Conservation (phyloP, 1,140 invertebrate genomes). For the Pogonomyrmex barbatus region DNA sequence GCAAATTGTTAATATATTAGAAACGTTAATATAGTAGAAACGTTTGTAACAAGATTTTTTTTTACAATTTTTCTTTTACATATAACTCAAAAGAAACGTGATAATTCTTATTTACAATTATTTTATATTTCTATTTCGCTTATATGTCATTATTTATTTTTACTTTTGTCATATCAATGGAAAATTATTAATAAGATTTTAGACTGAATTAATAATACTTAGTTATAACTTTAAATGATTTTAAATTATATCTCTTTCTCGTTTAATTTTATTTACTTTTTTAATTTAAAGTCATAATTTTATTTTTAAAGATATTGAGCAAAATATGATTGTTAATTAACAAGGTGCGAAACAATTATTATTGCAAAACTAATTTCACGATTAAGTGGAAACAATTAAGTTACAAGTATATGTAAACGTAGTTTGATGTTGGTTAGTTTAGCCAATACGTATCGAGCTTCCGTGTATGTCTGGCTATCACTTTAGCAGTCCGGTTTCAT, state of each 20-base stretch:
- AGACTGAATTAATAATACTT: not conserved
- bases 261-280: not conserved
- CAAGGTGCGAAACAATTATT: slow-evolving; percentile 3
- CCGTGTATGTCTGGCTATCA: slow-evolving; percentile 52
- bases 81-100: not conserved
- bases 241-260: not conserved
- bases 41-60: too few species aligned
- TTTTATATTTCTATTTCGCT: not conserved
- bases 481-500: slow-evolving; percentile 54
- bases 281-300: not conserved
- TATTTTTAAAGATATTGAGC: not conserved
- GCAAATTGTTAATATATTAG: not conserved
- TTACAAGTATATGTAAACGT: slow-evolving; percentile 31
- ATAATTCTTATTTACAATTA: slow-evolving; percentile 1
- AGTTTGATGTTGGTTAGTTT: slow-evolving; percentile 50
- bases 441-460: slow-evolving; percentile 37
- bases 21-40: too few species aligned
- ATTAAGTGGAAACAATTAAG: slow-evolving; percentile 30
- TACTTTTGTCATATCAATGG: not conserved
- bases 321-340: not conserved
- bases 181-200: not conserved
- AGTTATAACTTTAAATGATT: not conserved
- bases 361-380: slow-evolving; percentile 10
- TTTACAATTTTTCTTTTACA: too few species aligned
- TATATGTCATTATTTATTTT: not conserved